These are phyloP conservation scores for Physocephala rufipes DNA, from an alignment of 2,888 invertebrate genomes.

Conservation along the genomic window DNA sequence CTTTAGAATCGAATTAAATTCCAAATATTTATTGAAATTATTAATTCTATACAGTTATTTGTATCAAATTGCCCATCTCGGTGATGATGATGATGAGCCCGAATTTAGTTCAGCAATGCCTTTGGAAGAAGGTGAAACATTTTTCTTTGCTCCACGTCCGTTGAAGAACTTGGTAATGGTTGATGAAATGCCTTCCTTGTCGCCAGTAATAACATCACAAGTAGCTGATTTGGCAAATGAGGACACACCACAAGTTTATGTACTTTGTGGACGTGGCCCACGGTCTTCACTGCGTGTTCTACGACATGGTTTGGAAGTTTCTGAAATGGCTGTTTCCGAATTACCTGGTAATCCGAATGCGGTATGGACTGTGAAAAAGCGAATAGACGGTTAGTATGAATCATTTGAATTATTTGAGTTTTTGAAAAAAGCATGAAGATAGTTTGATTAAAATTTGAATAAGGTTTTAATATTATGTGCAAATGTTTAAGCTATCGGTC, in stretches of 20 bases:
- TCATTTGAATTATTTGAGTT: conserved; percentile 23
- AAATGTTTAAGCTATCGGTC: conserved; percentile 25
- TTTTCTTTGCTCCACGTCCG: conserved; percentile 95
- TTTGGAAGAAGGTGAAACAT: conserved; percentile 97
- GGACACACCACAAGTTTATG: conserved; percentile 97
- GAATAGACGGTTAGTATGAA: conserved; percentile 88
- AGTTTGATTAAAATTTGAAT: no score
- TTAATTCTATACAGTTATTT: conserved; percentile 76
- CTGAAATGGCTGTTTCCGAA: conserved; percentile 99
- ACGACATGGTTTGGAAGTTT: conserved; percentile 96
- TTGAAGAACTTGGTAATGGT: conserved; percentile 94
- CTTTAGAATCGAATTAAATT: no score
- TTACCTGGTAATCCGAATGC: conserved; percentile 99
- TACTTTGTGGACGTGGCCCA: conserved; percentile 95
- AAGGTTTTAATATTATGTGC: background rate
- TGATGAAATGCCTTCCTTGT: conserved; percentile 95
- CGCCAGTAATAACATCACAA: conserved; percentile 86
- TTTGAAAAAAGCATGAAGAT: background rate
- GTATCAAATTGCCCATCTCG: conserved; percentile 99
- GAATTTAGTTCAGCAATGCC: conserved; percentile 99
- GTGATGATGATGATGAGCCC: conserved; percentile 98
- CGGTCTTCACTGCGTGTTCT: conserved; percentile 92
- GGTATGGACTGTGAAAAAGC: conserved; percentile 98
- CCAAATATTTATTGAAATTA: background rate
- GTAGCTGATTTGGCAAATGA: conserved; percentile 96